Conservation (phyloP, 2,888 invertebrate genomes). For the Eurytoma californica region DNA sequence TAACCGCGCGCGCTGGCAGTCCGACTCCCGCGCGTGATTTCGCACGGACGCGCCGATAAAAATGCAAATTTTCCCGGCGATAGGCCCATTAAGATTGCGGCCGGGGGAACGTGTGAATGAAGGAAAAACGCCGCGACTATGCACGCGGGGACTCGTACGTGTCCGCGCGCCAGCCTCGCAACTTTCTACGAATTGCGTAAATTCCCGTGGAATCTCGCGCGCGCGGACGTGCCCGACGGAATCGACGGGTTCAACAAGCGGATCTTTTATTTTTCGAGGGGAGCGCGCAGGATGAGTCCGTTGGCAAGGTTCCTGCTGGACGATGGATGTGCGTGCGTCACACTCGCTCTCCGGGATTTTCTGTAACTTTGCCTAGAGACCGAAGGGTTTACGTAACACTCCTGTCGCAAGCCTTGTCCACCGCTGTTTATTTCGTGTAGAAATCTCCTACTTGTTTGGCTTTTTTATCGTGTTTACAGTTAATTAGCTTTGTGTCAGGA, state of each 20-base stretch:
- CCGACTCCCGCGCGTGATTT: neutral
- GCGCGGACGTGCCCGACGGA: neutral
- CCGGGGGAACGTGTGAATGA: neutral
- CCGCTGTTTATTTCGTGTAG: no score
- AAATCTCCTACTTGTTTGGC: no score
- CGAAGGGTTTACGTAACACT: no score
- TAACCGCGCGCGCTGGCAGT: no score
- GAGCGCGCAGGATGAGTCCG: neutral
- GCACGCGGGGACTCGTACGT: neutral
- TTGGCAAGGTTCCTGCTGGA: neutral
- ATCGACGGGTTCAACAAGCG: neutral
- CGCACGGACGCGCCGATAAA: constrained; percentile 14
- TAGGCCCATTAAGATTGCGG: neutral
- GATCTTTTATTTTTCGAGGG: neutral
- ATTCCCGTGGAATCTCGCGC: constrained; percentile 54
- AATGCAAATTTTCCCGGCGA: constrained; percentile 23
- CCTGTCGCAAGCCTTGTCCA: no score
- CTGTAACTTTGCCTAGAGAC: neutral
- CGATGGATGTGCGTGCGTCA: no score
- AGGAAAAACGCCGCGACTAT: neutral
- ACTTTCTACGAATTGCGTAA: constrained; percentile 62
- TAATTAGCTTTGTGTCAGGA: no score
- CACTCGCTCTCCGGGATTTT: neutral
- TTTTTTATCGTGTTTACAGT: no score
- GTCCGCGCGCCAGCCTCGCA: constrained; percentile 50